A percentile compares a stretch with the other conserved stretches of the same genome.
These are phyloP conservation scores for Spialia ferax DNA, from an alignment of 2,888 invertebrate species.

Conservation along the genomic window DNA sequence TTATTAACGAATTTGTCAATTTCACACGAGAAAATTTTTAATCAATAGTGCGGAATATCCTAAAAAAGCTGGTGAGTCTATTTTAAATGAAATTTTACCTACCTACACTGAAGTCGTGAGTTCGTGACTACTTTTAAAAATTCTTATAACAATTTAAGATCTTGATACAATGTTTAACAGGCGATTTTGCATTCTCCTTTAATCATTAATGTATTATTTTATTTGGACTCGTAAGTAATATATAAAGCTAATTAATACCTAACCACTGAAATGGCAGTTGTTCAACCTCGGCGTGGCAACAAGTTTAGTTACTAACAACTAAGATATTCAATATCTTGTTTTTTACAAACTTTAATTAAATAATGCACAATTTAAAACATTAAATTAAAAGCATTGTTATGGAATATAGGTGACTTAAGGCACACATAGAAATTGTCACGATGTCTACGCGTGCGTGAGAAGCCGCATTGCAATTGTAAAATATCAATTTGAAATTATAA, in stretches of 20 bases:
- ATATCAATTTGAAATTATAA: constrained; percentile 55
- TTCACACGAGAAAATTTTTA: constrained; percentile 1
- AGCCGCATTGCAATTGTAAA: constrained; percentile 30
- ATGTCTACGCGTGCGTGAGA: constrained; percentile 38
- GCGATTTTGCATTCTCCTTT: no score
- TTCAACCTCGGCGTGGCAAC: background rate
- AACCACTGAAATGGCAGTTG: constrained; percentile 1
- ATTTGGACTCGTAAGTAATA: background rate
- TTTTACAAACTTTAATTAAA: no score
- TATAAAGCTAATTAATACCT: background rate
- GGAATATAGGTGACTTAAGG: no score
- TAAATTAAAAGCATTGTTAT: no score
- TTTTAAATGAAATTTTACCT: no score
- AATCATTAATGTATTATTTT: no score
- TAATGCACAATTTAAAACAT: background rate
- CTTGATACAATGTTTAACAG: no score
- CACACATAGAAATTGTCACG: constrained; percentile 41
- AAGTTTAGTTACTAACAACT: no score
- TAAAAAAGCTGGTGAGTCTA: background rate
- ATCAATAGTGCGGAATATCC: background rate
- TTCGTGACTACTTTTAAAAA: no score
- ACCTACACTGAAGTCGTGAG: no score
- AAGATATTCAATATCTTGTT: no score
- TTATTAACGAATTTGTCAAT: constrained; percentile 26
- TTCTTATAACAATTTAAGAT: no score